Percentiles rank a stretch among this genome's conserved stretches.
These are phyloP conservation scores for Entomobrya multifasciata DNA, from an alignment of 2,888 invertebrate genomes.

Conservation along the genomic window DNA sequence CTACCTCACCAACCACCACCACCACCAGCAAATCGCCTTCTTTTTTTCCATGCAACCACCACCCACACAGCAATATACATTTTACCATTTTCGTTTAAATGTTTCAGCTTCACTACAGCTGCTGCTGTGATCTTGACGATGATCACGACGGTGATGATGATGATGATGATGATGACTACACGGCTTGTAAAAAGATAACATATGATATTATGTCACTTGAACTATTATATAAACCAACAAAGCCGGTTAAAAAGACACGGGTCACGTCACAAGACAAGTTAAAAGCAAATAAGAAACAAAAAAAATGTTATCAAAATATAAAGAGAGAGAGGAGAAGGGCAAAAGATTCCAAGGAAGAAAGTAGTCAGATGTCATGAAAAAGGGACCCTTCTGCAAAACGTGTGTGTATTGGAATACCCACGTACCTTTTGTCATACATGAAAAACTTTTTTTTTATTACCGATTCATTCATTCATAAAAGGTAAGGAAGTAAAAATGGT, in stretches of 20 bases:
- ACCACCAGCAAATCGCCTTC: constrained; percentile 29
- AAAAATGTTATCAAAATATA: constrained; percentile 32
- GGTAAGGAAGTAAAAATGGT: no score
- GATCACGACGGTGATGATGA: constrained; percentile 35
- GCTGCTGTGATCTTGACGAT: neutral
- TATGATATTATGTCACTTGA: constrained; percentile 50
- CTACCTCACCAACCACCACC: no score
- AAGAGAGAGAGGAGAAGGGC: constrained; percentile 13
- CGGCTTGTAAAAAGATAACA: constrained; percentile 64
- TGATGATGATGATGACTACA: constrained; percentile 37
- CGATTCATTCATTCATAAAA: no score
- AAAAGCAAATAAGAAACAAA: constrained; percentile 21
- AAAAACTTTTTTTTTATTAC: no score
- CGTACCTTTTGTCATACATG: no score
- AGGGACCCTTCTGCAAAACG: constrained; percentile 2
- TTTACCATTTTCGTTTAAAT: constrained; percentile 71
- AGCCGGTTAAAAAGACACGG: constrained; percentile 56
- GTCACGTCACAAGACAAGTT: no score
- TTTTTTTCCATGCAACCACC: constrained; percentile 60
- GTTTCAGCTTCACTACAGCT: constrained; percentile 5
- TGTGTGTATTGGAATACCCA: constrained; percentile 28
- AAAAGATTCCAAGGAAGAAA: constrained; percentile 39
- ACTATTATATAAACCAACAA: constrained; percentile 6
- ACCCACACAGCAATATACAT: constrained; percentile 71
- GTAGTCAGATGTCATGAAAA: no score